Base-by-base conservation (phyloP, 2,888 invertebrate genomes). In the Calameuta pallipes region DNA sequence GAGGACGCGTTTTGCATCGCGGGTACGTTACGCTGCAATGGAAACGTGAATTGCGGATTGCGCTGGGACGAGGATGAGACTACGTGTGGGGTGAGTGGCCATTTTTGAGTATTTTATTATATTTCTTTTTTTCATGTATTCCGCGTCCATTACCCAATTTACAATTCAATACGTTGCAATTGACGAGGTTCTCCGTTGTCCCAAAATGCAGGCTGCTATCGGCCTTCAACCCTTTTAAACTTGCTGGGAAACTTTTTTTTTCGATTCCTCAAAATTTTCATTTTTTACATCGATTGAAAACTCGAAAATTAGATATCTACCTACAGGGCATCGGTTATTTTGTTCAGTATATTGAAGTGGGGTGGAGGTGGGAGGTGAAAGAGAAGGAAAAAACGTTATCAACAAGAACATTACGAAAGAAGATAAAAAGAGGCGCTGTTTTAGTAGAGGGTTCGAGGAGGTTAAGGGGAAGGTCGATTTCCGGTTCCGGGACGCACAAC, bases 1-100 rank as follows among this genome's bases (percentile, higher is more conserved):
- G 96, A 97, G 85, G 98, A 98, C 90, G 94, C 95, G 77, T 96
- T 96, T 0, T 98, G 98, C 92, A 98, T 98, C 82, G 94, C 94
- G 56, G 83, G 83, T 0, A 87, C 90, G 0, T 92, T 98, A 68
- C 92, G 91, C 78, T 98, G 98, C 90, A 96, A 98, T 90, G 89
- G 92, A 0, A 92, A 94, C 69, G 94, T 94, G 76, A 97, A 98
- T 92, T 98, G 98, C 92, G 94, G 96, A 83, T 95, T 96, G 85
- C 94, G 95, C 77, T 95, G 95, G 91, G 98, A 98, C 88, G 97
- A 97, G 89, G 94, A 94, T 80, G 94, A 94, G 76, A 92, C 90
- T 87, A 92, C 89, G 81, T 94, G 91, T 89, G 89, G 82, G 91
- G 95, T 86, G 91, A 93, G 90, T 91, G 74, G 23, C 56, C 23